Evolutionary conservation across 2,113 vertebrate genomes (phyloP), one percentile per base, ranked within the genome.

Genomic region (Rallus limicola): DNA sequence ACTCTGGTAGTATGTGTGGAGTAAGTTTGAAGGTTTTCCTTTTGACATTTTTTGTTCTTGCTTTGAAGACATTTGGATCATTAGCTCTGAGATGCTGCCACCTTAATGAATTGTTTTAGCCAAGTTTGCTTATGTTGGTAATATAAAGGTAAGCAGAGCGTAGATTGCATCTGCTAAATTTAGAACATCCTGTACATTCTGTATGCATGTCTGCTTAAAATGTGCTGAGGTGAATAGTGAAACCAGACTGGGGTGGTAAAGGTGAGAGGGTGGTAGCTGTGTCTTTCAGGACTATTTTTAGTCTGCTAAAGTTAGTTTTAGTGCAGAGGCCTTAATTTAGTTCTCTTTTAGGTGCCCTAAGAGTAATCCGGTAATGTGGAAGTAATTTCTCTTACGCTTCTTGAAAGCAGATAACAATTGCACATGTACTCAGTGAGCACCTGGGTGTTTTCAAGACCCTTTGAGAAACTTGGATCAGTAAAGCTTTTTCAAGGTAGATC

Each of bases 201-300:
- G 20, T 20, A 4, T 24, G 16, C 6, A 0, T 53, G 2, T 12
- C 3, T 33, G 25, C 28, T 81, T 76, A 36, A 53, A 31, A n/a
- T 6, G 14, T 56, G 64, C 46, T 63, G 60, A 65, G 68, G 19
- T 77, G 40, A 17, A 3, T 4, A 62, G 64, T 4, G 17, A 62
- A 11, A 10, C 50, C 28, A 15, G 7, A 2, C 0, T 2, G 0
- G 55, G 34, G 53, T 36, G 44, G 20, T 88, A 14, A 50, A 88
- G 68, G 67, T 88, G 67, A 82, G 50, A 17, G 9, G 25, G 56
- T 8, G 11, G n/a, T 7, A 36, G 52, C 65, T 69, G 7, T n/a
- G 16, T 28, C 24, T 24, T 72, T 44, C 31, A 60, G 46, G 29
- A 11, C 68, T 96, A 59, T 81, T 96, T 93, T 96, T 86, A 78